Conservation (phyloP, 2,797 vertebrate species). For the Sebastes taczanowskii region DNA sequence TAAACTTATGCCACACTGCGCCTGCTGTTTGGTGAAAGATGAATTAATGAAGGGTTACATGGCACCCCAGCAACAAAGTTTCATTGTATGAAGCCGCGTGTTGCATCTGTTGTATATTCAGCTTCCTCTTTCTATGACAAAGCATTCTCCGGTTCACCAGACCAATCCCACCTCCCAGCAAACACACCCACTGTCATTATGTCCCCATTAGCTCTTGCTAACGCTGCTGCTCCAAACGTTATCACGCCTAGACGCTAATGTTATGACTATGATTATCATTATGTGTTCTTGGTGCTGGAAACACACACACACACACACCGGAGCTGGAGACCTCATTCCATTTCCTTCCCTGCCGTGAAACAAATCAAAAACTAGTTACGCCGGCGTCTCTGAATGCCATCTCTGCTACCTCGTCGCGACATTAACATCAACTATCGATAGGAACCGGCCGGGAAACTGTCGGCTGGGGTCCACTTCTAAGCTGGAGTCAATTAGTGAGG, state of each 20-base stretch:
- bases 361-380: constrained; percentile 75
- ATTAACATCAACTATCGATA: constrained; percentile 49
- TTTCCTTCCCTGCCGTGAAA: constrained; percentile 67
- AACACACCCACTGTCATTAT: constrained; percentile 63
- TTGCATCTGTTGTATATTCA: not conserved
- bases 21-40: not conserved
- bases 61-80: not conserved
- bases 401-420: constrained; percentile 19
- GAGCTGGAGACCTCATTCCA: constrained; percentile 43
- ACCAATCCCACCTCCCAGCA: constrained; percentile 28
- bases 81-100: not conserved
- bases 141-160: not conserved
- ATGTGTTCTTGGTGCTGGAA: constrained; percentile 44
- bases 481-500: constrained; percentile 64
- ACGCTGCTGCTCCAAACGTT: constrained; percentile 57
- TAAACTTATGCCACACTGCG: not conserved
- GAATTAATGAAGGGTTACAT: not conserved
- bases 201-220: constrained; percentile 63
- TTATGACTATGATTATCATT: constrained; percentile 65
- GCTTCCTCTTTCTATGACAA: constrained; percentile 1
- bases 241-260: constrained; percentile 60
- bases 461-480: constrained; percentile 36
- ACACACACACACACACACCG: not conserved
- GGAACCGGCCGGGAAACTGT: constrained; percentile 43
- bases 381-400: constrained; percentile 37